phyloP scores from a whole-genome alignment of 2,888 invertebrate genomes.

The Tetranychus truncatus region DNA sequence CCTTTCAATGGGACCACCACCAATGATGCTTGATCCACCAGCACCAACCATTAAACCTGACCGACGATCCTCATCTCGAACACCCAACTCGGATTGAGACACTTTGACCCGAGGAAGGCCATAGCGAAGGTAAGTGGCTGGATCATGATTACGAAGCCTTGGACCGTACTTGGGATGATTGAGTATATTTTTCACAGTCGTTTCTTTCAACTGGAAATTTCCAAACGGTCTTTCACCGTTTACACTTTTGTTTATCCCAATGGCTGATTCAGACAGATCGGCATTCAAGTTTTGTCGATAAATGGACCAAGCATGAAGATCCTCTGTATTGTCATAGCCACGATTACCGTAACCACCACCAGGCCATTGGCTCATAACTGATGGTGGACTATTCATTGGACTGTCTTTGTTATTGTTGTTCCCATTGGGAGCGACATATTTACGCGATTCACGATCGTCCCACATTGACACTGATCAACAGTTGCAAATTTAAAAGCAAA shows the following conservation, averaged over 20 bases:
- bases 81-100: background rate
- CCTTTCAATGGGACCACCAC: background rate
- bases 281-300: constrained; percentile 73
- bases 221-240: constrained; percentile 36
- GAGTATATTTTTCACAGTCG: constrained; percentile 74
- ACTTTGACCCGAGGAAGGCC: constrained; percentile 51
- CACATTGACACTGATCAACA: constrained; percentile 13
- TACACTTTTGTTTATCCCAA: constrained; percentile 39
- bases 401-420: background rate
- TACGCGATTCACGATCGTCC: constrained; percentile 18
- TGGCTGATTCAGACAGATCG: constrained; percentile 79
- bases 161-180: constrained; percentile 67
- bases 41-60: background rate
- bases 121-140: constrained; percentile 83
- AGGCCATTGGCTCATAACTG: background rate
- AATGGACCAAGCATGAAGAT: constrained; percentile 88
- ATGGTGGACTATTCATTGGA: background rate
- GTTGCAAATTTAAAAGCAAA: background rate
- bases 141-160: constrained; percentile 49
- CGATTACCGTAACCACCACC: constrained; percentile 12
- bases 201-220: constrained; percentile 77
- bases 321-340: constrained; percentile 40
- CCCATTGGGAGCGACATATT: constrained; percentile 12
- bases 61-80: background rate
- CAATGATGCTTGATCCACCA: background rate